A percentile compares a stretch with the other conserved stretches of the same genome.
Evolutionary conservation across 2,797 vertebrate genomes (phyloP).

Genomic region (Uromys caudimaculatus): DNA sequence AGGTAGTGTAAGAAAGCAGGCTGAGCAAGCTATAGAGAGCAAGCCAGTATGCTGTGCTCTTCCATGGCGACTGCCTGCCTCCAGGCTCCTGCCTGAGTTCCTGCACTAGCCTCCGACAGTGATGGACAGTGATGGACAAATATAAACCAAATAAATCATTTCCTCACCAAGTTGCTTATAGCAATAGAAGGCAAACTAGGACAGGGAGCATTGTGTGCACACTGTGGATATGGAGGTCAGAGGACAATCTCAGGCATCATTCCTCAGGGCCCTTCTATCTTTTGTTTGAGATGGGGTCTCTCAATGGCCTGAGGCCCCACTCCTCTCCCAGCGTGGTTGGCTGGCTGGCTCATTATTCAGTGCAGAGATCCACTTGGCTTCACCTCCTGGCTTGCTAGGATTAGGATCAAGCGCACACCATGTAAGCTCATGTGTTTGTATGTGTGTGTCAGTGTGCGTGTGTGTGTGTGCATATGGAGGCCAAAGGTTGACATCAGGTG

Average conservation of each 20-base stretch:
- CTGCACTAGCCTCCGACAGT: not conserved
- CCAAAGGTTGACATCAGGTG: not conserved
- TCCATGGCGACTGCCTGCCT: not conserved
- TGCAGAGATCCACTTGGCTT: not conserved
- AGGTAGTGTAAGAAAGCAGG: not conserved
- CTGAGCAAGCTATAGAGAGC: not conserved
- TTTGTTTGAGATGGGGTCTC: not conserved
- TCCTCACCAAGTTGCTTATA: not conserved
- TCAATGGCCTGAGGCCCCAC: not conserved
- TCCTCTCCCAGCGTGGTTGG: not conserved
- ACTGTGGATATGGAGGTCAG: not conserved
- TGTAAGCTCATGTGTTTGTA: not conserved
- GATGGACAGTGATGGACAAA: not conserved
- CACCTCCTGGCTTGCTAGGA: not conserved
- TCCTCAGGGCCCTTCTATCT: not conserved
- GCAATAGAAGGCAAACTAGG: not conserved
- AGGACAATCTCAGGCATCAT: not conserved
- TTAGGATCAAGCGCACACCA: not conserved
- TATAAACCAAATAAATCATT: not conserved
- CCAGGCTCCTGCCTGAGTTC: not conserved
- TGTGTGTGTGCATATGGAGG: not conserved
- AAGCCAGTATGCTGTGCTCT: not conserved
- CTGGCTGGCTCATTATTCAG: not conserved
- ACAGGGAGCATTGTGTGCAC: not conserved
- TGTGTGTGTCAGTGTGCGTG: not conserved